phyloP scores from a whole-genome alignment of 2,113 vertebrate species.

The Cryptomyrus ogoouensis region DNA sequence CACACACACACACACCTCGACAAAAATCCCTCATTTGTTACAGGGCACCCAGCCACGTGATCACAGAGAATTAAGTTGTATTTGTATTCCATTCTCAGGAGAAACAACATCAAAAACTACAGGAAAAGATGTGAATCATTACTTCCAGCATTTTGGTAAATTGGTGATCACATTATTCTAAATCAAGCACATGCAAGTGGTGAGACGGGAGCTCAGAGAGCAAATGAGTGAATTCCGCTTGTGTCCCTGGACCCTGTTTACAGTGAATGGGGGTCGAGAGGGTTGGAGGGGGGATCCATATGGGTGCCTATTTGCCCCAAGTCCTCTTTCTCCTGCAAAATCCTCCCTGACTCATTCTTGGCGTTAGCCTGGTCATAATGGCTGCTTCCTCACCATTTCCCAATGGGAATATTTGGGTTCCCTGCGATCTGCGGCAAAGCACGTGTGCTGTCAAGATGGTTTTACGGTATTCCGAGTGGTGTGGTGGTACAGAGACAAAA shows the following conservation, averaged over 20 bases:
- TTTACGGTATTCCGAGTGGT: not conserved
- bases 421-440: not conserved
- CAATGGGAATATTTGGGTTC: not conserved
- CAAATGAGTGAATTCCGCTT: not conserved
- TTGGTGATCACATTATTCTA: not conserved
- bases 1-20: not conserved
- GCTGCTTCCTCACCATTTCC: not conserved
- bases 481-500: not conserved
- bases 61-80: not conserved
- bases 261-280: not conserved
- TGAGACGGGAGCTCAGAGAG: not conserved
- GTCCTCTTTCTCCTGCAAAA: not conserved
- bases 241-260: not conserved
- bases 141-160: not conserved
- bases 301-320: not conserved
- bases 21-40: not conserved
- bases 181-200: not conserved
- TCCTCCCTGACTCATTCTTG: not conserved
- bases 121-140: slow-evolving; percentile 1
- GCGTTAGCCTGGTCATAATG: not conserved
- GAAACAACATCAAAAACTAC: not conserved
- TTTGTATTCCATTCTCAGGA: not conserved
- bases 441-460: not conserved
- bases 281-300: not conserved
- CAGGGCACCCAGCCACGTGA: not conserved